A percentile compares a stretch with the other conserved stretches of the same genome.
These are phyloP conservation scores for Salvator merianae DNA, from an alignment of 2,113 vertebrate genomes.

Conservation along the genomic window DNA sequence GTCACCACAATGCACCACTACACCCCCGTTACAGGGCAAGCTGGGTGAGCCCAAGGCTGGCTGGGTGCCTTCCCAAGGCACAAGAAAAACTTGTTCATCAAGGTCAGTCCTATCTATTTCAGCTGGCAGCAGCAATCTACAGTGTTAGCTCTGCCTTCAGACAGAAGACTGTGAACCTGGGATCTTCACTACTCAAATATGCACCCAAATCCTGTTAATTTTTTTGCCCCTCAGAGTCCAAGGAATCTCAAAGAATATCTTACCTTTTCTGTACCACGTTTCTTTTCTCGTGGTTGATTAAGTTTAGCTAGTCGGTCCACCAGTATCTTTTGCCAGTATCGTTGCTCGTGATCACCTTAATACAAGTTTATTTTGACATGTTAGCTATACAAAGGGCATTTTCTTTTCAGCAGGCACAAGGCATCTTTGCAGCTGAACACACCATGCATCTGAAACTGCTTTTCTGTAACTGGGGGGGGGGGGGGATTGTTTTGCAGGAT, in stretches of 20 bases:
- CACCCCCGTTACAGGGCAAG: no score
- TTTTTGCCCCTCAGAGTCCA: not conserved
- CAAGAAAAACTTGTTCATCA: no score
- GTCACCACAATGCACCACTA: no score
- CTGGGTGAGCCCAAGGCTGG: not conserved
- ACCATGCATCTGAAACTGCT: no score
- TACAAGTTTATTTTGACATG: not conserved
- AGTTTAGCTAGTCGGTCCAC: constrained; percentile 96
- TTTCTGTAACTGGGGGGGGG: no score
- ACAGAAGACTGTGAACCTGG: not conserved
- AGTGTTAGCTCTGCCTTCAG: no score
- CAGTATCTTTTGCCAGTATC: constrained; percentile 99
- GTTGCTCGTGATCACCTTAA: constrained; percentile 90
- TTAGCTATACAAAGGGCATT: fast-evolving
- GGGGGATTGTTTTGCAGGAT: no score
- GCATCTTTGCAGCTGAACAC: no score
- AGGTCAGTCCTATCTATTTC: not conserved
- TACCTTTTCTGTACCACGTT: constrained; percentile 93
- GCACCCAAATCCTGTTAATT: not conserved
- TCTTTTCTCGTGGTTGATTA: constrained; percentile 95
- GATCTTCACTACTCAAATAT: not conserved
- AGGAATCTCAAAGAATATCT: constrained; percentile 21
- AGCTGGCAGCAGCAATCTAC: not conserved
- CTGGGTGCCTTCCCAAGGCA: no score
- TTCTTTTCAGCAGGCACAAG: not conserved